Evolutionary conservation across 2,797 vertebrate genomes (phyloP).

Genomic region (Rhinoraja longicauda): DNA sequence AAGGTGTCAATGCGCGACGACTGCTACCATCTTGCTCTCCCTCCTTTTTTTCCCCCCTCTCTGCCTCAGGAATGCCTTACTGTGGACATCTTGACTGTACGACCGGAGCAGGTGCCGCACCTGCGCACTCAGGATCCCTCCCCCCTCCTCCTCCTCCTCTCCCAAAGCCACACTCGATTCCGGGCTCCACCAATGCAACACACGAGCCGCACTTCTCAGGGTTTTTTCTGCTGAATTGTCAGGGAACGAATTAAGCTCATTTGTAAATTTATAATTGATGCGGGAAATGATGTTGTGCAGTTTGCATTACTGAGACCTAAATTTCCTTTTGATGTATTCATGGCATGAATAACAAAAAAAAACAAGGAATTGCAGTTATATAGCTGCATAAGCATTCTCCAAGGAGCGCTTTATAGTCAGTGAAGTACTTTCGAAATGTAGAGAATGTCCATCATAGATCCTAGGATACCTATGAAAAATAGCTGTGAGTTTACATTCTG

Average conservation of each 20-base stretch:
- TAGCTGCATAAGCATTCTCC: background rate
- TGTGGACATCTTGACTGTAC: constrained; percentile 13
- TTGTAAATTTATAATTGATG: constrained; percentile 12
- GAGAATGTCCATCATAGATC: no score
- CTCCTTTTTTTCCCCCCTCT: no score
- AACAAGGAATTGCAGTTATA: background rate
- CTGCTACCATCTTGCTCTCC: background rate
- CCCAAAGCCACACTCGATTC: background rate
- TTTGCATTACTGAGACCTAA: background rate
- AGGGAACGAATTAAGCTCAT: background rate
- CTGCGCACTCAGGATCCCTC: constrained; percentile 28
- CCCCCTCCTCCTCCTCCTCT: background rate
- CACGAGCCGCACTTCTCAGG: background rate
- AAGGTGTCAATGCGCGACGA: background rate
- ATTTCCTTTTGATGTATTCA: background rate
- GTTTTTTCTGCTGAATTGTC: background rate
- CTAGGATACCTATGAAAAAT: no score
- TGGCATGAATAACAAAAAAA: background rate
- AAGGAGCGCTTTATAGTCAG: background rate
- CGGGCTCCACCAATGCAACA: background rate
- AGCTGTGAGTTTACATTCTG: no score
- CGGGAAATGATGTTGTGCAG: background rate
- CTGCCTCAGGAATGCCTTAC: background rate
- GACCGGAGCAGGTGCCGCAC: constrained; percentile 3
- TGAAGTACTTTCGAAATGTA: background rate